Evolutionary conservation across 2,113 vertebrate genomes (phyloP), one percentile per base, ranked within the genome.

Genomic region (Mastomys coucha): DNA sequence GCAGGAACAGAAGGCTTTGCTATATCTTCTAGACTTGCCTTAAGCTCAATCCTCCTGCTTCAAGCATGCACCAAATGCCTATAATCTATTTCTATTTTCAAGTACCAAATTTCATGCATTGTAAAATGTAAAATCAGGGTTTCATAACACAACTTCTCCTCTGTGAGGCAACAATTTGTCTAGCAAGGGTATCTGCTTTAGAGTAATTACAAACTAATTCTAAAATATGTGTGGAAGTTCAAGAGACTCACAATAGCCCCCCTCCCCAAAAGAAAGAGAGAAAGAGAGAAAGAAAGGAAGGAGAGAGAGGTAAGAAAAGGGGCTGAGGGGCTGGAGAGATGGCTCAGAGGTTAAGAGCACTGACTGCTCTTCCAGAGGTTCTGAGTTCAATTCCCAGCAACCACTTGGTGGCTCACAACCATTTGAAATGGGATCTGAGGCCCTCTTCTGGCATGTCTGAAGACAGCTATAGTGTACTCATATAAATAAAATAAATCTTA

Each of bases 121-220:
- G 36, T 56, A 49, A 88, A 70, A 69, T 69, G 39, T 53, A 42
- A 45, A 39, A 94, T 78, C 19, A 69, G 31, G 76, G n/a, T 88
- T 94, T 28, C 22, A 58, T 58, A 85, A 89, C 36, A 85, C 58
- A 63, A 72, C 49, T 96, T 90, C 12, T 31, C 63, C 20, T 88
- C 9, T 65, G 36, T 28, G 28, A 72, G 16, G 78, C 28, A 84
- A 28, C 81, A 92, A 8, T n/a, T n/a, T 94, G 53, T 70, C n/a
- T 51, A 91, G 24, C 12, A n/a, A 39, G 56, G 22, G 13, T 76
- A 87, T 65, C 33, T 72, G 20, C 76, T 91, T 31, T 45, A 28
- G 51, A 96, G 73, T 89, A 94, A 86, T 11, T 82, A 84, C 6
- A 81, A 81, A 11, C 10, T 89, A 36, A 94, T 87, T 26, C 39